These are phyloP conservation scores for Heloderma charlesbogerti DNA, from an alignment of 2,113 vertebrate species.

Conservation along the genomic window DNA sequence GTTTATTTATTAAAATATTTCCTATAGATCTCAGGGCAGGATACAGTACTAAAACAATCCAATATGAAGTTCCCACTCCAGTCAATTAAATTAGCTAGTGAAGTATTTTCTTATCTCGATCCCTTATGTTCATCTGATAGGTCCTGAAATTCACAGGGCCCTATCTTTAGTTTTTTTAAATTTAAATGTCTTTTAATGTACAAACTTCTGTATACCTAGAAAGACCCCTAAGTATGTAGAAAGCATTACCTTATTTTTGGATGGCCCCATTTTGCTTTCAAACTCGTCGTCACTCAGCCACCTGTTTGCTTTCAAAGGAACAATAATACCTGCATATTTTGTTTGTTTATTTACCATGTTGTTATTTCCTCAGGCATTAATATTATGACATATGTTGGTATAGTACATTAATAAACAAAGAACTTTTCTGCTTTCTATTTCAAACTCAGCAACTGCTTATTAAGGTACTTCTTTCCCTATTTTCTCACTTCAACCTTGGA, in stretches of 20 bases:
- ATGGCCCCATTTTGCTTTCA: not conserved
- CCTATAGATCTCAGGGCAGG: too few relatives aligned
- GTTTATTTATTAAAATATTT: too few relatives aligned
- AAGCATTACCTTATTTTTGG: not conserved
- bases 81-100: not conserved
- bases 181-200: not conserved
- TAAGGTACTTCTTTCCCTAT: not conserved
- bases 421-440: not conserved
- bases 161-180: not conserved
- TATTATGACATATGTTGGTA: not conserved
- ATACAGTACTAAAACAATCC: too few relatives aligned
- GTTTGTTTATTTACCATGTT: not conserved
- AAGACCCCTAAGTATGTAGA: not conserved
- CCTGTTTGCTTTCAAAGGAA: not conserved
- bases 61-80: not conserved
- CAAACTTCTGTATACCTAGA: not conserved
- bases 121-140: not conserved
- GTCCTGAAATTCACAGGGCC: not conserved
- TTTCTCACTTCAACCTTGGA: not conserved
- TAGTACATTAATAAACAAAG: not conserved
- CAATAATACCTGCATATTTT: not conserved
- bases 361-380: not conserved
- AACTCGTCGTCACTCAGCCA: not conserved
- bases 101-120: not conserved
- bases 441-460: not conserved